Percentiles rank a stretch among this genome's conserved stretches.
Evolutionary conservation across 2,797 vertebrate species (phyloP).

Genomic region (Channallabes apus): DNA sequence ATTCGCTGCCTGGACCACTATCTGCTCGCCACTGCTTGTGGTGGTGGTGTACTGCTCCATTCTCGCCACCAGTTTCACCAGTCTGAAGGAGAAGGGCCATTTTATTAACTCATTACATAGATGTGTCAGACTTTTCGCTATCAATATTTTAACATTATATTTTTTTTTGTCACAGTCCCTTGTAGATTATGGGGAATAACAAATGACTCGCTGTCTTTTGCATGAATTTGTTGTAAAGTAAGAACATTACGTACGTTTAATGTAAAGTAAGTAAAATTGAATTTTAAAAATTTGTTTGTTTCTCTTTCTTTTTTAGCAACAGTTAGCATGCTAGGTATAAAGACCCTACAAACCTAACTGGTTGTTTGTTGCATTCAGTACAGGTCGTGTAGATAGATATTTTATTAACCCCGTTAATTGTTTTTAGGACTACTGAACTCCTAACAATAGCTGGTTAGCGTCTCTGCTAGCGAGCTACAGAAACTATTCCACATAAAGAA

Average conservation of each 20-base stretch:
- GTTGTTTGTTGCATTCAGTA: not conserved
- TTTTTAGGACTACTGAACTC: not conserved
- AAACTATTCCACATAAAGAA: not conserved
- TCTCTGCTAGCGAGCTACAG: not conserved
- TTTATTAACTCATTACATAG: not conserved
- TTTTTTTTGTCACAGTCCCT: no score
- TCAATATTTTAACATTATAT: no score
- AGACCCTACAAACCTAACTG: not conserved
- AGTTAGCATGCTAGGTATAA: not conserved
- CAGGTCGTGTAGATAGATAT: not conserved
- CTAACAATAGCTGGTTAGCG: not conserved
- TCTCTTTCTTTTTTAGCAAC: not conserved
- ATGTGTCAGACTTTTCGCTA: not conserved
- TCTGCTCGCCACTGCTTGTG: constrained; percentile 91
- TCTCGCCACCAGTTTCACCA: constrained; percentile 21
- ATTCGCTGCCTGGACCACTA: constrained; percentile 88
- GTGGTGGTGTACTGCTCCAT: constrained; percentile 98
- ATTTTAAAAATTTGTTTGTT: not conserved
- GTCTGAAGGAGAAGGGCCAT: not conserved
- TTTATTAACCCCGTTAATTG: not conserved
- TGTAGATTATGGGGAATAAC: no score
- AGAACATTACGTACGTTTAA: no score
- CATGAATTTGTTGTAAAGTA: no score
- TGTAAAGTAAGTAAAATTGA: no score
- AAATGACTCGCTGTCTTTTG: not conserved